Evolutionary conservation across 2,113 vertebrate genomes (phyloP), one percentile per base, ranked within the genome.

Genomic region (Indicator indicator): DNA sequence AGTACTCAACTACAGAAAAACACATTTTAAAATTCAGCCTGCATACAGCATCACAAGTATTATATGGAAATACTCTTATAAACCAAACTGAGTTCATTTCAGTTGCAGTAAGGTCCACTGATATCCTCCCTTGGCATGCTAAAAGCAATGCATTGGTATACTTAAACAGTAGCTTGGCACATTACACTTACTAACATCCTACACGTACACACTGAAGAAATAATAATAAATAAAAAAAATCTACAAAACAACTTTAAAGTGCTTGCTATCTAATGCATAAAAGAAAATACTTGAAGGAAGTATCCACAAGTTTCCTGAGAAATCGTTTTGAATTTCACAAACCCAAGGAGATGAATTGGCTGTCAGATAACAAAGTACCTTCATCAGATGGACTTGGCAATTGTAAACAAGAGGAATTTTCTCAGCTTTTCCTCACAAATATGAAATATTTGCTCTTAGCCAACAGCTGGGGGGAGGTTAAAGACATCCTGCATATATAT

Each of bases 401-500:
- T 98, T 98, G 97, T 97, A 98, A 98, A 98, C 97, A 98, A 98
- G 98, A 97, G 88, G 94, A 97, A 97, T 97, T 97, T 97, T 98
- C 97, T 97, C 96, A 98, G 96, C 97, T 97, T 98, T 98, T 98
- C 96, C 97, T 97, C 96, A 97, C 97, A 98, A 98, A 98, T 98
- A 98, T 97, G 97, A 98, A 98, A 97, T 98, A 98, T 98, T 98
- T 98, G 97, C 97, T 97, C 96, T 98, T 38, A 52, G 97, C 91
- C 97, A 98, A 97, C 97, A 98, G 97, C 97, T 98, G 98, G 92
- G 96, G 90, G 50, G 50, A 44, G 94, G 96, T 97, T 97, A 97
- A 98, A 98, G 96, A 96, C 95, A 95, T 94, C 92, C 89, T 96
- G 95, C 79, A 94, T 97, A 97, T 97, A 97, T 97, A 98, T 97